Evolutionary conservation across 2,888 invertebrate genomes (phyloP).

Genomic region (Aplocera efformata): DNA sequence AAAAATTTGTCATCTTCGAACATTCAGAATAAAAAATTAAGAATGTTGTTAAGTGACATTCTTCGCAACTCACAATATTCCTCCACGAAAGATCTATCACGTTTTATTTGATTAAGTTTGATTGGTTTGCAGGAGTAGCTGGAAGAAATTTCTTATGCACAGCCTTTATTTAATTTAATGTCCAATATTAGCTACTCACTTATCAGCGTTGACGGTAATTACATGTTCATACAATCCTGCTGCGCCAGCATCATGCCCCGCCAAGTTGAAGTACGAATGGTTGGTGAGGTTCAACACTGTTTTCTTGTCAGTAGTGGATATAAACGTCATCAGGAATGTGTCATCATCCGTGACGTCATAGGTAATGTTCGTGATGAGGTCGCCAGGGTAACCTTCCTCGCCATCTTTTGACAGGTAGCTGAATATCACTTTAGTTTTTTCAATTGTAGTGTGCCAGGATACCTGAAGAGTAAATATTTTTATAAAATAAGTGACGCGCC

Average conservation of each 20-base stretch:
- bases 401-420: slow-evolving; percentile 87
- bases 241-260: slow-evolving; percentile 87
- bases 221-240: slow-evolving; percentile 84
- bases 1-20: too few species aligned
- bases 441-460: slow-evolving; percentile 83
- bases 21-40: too few species aligned
- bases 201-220: slow-evolving; percentile 86
- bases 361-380: slow-evolving; percentile 84
- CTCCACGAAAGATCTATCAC: too few species aligned
- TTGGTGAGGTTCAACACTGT: slow-evolving; percentile 95
- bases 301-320: slow-evolving; percentile 85
- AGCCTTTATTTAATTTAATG: too few species aligned
- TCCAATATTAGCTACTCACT: too few species aligned
- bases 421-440: slow-evolving; percentile 83
- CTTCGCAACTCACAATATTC: too few species aligned
- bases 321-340: slow-evolving; percentile 85
- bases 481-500: too few species aligned
- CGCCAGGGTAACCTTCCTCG: slow-evolving; percentile 95
- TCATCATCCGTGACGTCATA: slow-evolving; percentile 83
- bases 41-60: too few species aligned
- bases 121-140: too few species aligned
- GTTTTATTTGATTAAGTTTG: too few species aligned
- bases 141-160: too few species aligned
- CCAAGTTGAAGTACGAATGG: slow-evolving; percentile 96
- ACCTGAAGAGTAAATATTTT: slow-evolving; percentile 47